Evolutionary conservation across 1,140 invertebrate species (phyloP).

Genomic region (Drosophila murphyi): DNA sequence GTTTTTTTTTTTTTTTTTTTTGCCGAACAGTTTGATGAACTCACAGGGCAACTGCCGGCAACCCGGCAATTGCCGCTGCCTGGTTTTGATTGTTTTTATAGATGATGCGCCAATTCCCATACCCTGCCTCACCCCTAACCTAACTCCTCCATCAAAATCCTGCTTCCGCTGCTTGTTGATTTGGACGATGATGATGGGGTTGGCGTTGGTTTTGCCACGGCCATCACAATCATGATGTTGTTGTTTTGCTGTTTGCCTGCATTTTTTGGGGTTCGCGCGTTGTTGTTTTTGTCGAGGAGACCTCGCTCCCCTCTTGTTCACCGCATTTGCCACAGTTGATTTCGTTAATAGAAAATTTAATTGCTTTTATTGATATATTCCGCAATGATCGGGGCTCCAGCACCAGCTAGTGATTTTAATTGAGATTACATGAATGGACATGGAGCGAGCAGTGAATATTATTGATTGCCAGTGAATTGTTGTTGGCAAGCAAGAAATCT

Average conservation of each 20-base stretch:
- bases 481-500: constrained; percentile 15
- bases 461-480: constrained; percentile 39
- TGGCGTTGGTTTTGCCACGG: constrained; percentile 27
- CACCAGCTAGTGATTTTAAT: constrained; percentile 39
- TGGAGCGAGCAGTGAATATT: constrained; percentile 36
- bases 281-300: constrained; percentile 20
- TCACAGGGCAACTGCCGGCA: constrained; percentile 42
- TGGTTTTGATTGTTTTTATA: constrained; percentile 74
- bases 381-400: constrained; percentile 4
- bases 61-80: constrained; percentile 59
- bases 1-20: constrained; percentile 45
- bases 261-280: constrained; percentile 17
- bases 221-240: constrained; percentile 53
- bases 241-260: constrained; percentile 36
- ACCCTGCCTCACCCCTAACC: not conserved
- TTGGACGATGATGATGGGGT: constrained; percentile 41
- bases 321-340: constrained; percentile 63
- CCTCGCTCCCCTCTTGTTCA: constrained; percentile 2
- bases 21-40: constrained; percentile 70
- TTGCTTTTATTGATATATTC: constrained; percentile 75
- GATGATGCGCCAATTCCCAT: constrained; percentile 45
- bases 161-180: constrained; percentile 52
- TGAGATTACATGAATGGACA: constrained; percentile 39
- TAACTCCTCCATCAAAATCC: not conserved
- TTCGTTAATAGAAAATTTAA: constrained; percentile 82